Conservation (phyloP, 2,888 invertebrate species). For the Stenotaenia linearis region DNA sequence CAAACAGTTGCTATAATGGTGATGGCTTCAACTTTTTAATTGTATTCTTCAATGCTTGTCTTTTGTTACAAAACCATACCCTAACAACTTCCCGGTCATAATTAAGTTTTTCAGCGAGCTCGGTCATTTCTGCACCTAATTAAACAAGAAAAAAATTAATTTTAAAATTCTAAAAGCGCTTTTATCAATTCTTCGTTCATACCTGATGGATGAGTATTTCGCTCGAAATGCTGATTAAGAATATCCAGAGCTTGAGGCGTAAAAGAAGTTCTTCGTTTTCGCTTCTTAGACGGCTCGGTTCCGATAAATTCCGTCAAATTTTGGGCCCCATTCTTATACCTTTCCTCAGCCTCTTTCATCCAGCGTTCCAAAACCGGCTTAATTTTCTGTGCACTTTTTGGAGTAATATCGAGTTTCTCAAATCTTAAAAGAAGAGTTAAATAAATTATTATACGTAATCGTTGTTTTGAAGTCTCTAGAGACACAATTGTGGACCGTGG, state of each 20-base stretch:
- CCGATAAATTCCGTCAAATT: slow-evolving; percentile 93
- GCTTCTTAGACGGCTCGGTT: slow-evolving; percentile 92
- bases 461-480: too few relatives aligned
- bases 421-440: slow-evolving; percentile 77
- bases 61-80: slow-evolving; percentile 99
- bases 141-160: slow-evolving; percentile 43
- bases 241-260: slow-evolving; percentile 93
- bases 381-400: slow-evolving; percentile 98
- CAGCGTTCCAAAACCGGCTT: slow-evolving; percentile 96
- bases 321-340: slow-evolving; percentile 87
- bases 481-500: too few relatives aligned
- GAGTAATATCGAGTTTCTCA: slow-evolving; percentile 98
- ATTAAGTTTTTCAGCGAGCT: slow-evolving; percentile 87
- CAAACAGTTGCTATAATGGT: background rate
- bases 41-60: slow-evolving; percentile 96
- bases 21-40: slow-evolving; percentile 51
- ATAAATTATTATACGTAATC: too few relatives aligned
- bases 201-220: slow-evolving; percentile 98
- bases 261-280: slow-evolving; percentile 93
- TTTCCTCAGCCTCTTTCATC: slow-evolving; percentile 98
- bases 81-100: slow-evolving; percentile 93
- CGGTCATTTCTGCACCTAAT: slow-evolving; percentile 91
- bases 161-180: background rate
- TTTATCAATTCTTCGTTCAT: too few relatives aligned
- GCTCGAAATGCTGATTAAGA: slow-evolving; percentile 89